Evolutionary conservation across 2,113 vertebrate genomes (phyloP), one percentile per base, ranked within the genome.

Genomic region (Gadus chalcogrammus): DNA sequence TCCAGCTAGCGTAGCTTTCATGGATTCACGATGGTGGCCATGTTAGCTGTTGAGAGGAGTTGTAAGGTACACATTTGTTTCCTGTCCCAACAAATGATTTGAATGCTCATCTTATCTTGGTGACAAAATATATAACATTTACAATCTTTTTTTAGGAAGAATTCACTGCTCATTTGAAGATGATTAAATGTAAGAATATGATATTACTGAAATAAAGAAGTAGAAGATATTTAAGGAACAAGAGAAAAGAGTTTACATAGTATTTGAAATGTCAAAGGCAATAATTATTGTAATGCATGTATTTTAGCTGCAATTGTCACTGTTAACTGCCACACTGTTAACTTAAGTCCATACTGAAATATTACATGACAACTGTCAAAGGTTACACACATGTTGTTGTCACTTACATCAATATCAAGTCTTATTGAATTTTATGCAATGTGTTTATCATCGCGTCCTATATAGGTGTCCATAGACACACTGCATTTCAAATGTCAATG

Each of bases 271-370:
- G 74, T 82, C 67, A 82, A 87, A 79, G 81, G 91, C 91, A 92
- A 91, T 90, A 92, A 89, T 67, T 74, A 27, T 70, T 84, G 60
- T 85, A 85, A 83, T 61, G 90, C 91, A 93, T 91, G 92, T 89
- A 68, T 84, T 79, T 86, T 89, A 86, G 87, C 88, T 80, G 62
- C 77, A 77, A 79, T 82, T 82, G 77, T 83, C 82, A 78, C 70
- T 68, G 75, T 70, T 64, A 75, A 58, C 48, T 74, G 65, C 66
- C 78, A 72, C 81, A 48, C 12, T 24, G 24, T 24, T 24, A 24
- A 79, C 74, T 73, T 73, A 82, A 74, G 71, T 81, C 61, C 79
- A 79, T 35, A 72, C 59, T 69, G 70, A 81, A 64, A 53, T 60
- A 65, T 68, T 61, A 42, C 74, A 76, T 77, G 77, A 68, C 71